Evolutionary conservation across 2,888 invertebrate species (phyloP), one percentile per base, ranked within the genome.

Genomic region (Dynastes grantii): DNA sequence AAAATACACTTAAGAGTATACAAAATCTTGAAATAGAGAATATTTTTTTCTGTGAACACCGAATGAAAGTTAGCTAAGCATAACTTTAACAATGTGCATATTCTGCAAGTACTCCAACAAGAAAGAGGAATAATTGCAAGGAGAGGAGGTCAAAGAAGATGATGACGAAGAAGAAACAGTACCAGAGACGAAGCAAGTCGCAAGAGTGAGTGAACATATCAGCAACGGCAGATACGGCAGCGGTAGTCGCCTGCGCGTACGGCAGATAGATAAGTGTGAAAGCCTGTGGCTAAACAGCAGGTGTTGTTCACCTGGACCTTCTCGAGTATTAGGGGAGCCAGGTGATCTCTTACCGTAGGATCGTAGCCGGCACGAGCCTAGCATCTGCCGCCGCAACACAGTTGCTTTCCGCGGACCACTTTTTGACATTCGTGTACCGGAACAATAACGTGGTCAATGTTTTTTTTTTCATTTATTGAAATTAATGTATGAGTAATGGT

Each of bases 301-400:
- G 86, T 86, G 86, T 84, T 83, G 83, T 81, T 86, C 86, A 85
- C 86, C 85, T 85, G 86, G 85, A 83, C 84, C 84, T 83, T 83
- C 84, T 81, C 81, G 83, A 83, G 82, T 83, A 84, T 83, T 82
- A 83, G 83, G 84, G 84, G 45, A 45, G 84, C 86, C 86, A 86
- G 86, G 85, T 85, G 86, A 85, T 83, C 82, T 82, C 16, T 16
- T 22, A 22, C 55, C 83, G 45, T 45, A 45, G 81, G 81, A 73
- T 80, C 82, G 55, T 58, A 27, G 55, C 22, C 55, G 83, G 84
- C 84, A 84, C 85, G 84, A 84, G 84, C 81, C 83, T 79, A 78
- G 83, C 86, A 86, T 83, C 86, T 86, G 86, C 86, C 82, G 81
- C 79, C 81, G 45, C 32, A 13, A 53, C 22, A 58, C 83, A 83